Evolutionary conservation across 2,888 invertebrate species (phyloP), one percentile per base, ranked within the genome.

Genomic region (Eupithecia abbreviata): DNA sequence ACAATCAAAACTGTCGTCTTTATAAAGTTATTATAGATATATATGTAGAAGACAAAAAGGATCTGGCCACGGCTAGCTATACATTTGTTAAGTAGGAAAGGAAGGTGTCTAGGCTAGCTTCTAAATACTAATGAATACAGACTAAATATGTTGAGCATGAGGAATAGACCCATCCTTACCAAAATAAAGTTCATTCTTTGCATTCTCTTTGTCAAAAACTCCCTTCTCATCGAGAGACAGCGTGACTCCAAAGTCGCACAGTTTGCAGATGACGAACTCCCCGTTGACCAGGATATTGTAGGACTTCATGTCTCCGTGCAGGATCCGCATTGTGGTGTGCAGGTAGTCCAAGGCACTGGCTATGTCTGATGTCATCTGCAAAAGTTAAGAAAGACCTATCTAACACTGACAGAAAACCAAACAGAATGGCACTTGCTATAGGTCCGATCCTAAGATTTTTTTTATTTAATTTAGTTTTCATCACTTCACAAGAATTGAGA

Each of bases 241-340:
- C 43, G 97, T 96, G n/a, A 98, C 97, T 4, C 98, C 98, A 88
- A 98, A 98, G 91, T 98, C 98, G 84, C 98, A 98, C 30, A 98
- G 90, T 89, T 98, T 98, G 81, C 98, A 97, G 2, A 96, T 94
- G 47, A 95, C 95, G 88, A 97, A 98, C 86, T 97, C 96, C 13
- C 96, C 97, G 81, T 98, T 97, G 0, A 98, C 95, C 0, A 98
- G 94, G 66, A 98, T 93, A 87, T 98, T 98, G 86, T 96, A 97
- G 0, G 98, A 98, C 91, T 98, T 98, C 62, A 98, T 93, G 88
- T 98, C 98, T 47, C 98, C 97, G 79, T 98, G 98, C 10, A 98
- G 90, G 66, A 98, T 92, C 73, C 96, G 95, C 73, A 96, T 96
- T 79, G 95, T 96, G 2, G 96, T 96, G 88, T 98, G 98, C 3